phyloP scores from a whole-genome alignment of 2,888 invertebrate species.

The Pollenia griseotomentosa region DNA sequence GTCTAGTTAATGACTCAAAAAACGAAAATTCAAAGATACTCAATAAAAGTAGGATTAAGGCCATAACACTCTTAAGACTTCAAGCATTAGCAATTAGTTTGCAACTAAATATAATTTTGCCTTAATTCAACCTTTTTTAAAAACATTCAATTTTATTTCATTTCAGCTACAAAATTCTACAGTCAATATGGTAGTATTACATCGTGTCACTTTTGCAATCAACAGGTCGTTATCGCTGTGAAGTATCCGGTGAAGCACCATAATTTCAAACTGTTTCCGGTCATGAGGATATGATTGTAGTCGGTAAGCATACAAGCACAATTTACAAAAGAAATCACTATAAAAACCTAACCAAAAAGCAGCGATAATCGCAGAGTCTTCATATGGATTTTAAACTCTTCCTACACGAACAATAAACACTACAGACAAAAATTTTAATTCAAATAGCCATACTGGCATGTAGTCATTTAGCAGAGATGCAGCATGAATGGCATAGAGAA shows the following conservation, averaged over 20 bases:
- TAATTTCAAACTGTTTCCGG: slow-evolving; percentile 91
- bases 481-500: neutral
- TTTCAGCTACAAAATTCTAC: slow-evolving; percentile 87
- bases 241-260: slow-evolving; percentile 91
- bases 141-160: slow-evolving; percentile 4
- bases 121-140: neutral
- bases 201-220: slow-evolving; percentile 89
- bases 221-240: slow-evolving; percentile 90
- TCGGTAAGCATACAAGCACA: slow-evolving; percentile 86
- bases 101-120: too few relatives aligned
- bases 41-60: too few relatives aligned
- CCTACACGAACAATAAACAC: neutral
- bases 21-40: too few relatives aligned
- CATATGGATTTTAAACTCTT: neutral
- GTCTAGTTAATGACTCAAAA: too few relatives aligned
- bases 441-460: neutral
- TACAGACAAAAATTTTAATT: neutral
- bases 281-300: slow-evolving; percentile 90
- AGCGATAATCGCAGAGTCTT: neutral
- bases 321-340: slow-evolving; percentile 35
- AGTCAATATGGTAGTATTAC: slow-evolving; percentile 87
- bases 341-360: slow-evolving; percentile 18
- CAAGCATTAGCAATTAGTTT: too few relatives aligned
- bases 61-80: too few relatives aligned
- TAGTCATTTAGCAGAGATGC: neutral